phyloP scores from a whole-genome alignment of 2,888 invertebrate species.

The Lasioglossum pauxillum region DNA sequence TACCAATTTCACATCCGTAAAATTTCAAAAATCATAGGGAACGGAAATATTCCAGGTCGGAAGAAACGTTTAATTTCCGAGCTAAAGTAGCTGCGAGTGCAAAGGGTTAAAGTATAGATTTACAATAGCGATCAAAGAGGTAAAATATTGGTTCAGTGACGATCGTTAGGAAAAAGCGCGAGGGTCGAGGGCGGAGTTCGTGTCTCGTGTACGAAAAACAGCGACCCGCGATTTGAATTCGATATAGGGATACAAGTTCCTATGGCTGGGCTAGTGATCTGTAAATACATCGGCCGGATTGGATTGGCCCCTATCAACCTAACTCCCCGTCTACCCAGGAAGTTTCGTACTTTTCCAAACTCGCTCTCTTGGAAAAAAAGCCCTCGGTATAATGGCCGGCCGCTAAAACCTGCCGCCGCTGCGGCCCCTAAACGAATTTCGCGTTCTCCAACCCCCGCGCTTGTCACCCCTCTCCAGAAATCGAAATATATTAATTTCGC shows the following conservation, averaged over 20 bases:
- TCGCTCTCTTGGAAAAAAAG: conserved; percentile 68
- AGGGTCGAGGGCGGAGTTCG: neutral
- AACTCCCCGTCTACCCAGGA: conserved; percentile 72
- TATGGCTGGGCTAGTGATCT: conserved; percentile 77
- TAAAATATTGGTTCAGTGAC: neutral
- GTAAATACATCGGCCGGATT: conserved; percentile 79
- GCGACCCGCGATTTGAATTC: conserved; percentile 77
- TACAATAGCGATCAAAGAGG: neutral
- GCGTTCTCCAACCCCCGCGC: neutral
- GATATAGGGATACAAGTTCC: conserved; percentile 75
- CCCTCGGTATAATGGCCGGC: conserved; percentile 68
- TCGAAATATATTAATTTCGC: conserved; percentile 42
- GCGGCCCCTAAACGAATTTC: conserved; percentile 40
- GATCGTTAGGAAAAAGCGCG: neutral
- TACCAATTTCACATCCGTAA: no score
- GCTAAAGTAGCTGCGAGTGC: no score
- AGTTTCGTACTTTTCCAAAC: conserved; percentile 75
- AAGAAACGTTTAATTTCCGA: no score
- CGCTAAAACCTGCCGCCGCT: conserved; percentile 53
- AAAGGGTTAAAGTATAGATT: neutral
- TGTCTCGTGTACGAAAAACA: conserved; percentile 26
- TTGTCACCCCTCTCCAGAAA: conserved; percentile 14
- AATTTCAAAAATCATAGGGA: no score
- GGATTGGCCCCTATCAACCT: conserved; percentile 76
- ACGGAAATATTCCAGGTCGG: no score